These are phyloP conservation scores for Scaptomyza tumidula DNA, from an alignment of 2,888 invertebrate species.

Conservation along the genomic window DNA sequence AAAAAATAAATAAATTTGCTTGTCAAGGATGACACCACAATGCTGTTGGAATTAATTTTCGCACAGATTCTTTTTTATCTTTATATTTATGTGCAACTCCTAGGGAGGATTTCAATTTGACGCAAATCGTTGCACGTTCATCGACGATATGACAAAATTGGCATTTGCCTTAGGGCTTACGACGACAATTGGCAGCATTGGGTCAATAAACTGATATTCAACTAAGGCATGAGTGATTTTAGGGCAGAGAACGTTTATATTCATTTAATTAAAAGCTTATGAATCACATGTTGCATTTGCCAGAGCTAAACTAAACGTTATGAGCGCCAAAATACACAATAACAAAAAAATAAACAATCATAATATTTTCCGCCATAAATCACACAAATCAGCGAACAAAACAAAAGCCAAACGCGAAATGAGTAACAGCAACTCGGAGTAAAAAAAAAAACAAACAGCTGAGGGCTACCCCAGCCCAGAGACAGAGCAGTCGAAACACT, in stretches of 20 bases:
- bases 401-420: slow-evolving; percentile 56
- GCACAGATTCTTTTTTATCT: slow-evolving; percentile 66
- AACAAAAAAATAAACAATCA: slow-evolving; percentile 39
- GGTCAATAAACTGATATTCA: slow-evolving; percentile 51
- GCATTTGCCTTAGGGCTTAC: slow-evolving; percentile 24
- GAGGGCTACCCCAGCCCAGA: slow-evolving; percentile 57
- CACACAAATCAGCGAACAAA: slow-evolving; percentile 65
- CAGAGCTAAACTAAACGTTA: slow-evolving; percentile 23
- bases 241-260: slow-evolving; percentile 23
- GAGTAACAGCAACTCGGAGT: slow-evolving; percentile 50
- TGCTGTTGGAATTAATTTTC: slow-evolving; percentile 74
- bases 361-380: slow-evolving; percentile 69
- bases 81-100: slow-evolving; percentile 62
- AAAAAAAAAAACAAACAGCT: slow-evolving; percentile 56
- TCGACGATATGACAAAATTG: slow-evolving; percentile 71
- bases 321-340: slow-evolving; percentile 30
- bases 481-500: slow-evolving; percentile 3
- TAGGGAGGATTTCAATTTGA: slow-evolving; percentile 68
- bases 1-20: slow-evolving; percentile 34
- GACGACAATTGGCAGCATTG: slow-evolving; percentile 21
- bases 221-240: slow-evolving; percentile 35
- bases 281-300: slow-evolving; percentile 71
- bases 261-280: slow-evolving; percentile 60
- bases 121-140: slow-evolving; percentile 78
- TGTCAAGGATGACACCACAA: slow-evolving; percentile 55